These are phyloP conservation scores for Euproctis similis DNA, from an alignment of 2,888 invertebrate species.

Conservation along the genomic window DNA sequence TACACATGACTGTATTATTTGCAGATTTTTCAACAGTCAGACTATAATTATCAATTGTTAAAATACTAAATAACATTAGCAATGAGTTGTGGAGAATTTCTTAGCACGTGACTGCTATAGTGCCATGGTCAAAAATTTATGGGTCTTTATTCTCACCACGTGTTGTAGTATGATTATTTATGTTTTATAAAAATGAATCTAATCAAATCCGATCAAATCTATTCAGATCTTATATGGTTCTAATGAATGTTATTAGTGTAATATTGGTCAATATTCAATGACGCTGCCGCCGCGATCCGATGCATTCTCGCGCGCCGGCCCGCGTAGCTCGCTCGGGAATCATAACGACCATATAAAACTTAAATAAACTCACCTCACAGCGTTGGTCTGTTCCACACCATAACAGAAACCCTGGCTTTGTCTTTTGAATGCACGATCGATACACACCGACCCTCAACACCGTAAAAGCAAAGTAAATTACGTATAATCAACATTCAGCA, in stretches of 20 bases:
- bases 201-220: too few relatives aligned
- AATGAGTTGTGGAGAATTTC: too few relatives aligned
- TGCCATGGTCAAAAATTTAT: too few relatives aligned
- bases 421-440: slow-evolving; percentile 64
- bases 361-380: slow-evolving; percentile 47
- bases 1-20: too few relatives aligned
- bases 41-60: too few relatives aligned
- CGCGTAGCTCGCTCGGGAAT: slow-evolving; percentile 17
- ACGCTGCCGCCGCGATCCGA: slow-evolving; percentile 12
- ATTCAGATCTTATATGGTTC: too few relatives aligned
- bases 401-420: slow-evolving; percentile 63
- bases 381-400: slow-evolving; percentile 38
- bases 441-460: slow-evolving; percentile 62
- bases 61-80: too few relatives aligned
- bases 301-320: slow-evolving; percentile 19
- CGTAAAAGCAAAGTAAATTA: slow-evolving; percentile 70
- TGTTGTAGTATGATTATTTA: too few relatives aligned
- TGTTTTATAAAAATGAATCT: too few relatives aligned
- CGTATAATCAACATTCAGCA: slow-evolving; percentile 72
- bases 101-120: too few relatives aligned
- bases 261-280: slow-evolving; percentile 16
- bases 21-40: too few relatives aligned
- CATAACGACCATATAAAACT: slow-evolving; percentile 15
- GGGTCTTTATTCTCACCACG: too few relatives aligned
- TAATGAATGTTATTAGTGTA: not conserved